Base-by-base conservation (phyloP, 64 coral and sea anemone genomes). In the Pocillopora damicornis region DNA sequence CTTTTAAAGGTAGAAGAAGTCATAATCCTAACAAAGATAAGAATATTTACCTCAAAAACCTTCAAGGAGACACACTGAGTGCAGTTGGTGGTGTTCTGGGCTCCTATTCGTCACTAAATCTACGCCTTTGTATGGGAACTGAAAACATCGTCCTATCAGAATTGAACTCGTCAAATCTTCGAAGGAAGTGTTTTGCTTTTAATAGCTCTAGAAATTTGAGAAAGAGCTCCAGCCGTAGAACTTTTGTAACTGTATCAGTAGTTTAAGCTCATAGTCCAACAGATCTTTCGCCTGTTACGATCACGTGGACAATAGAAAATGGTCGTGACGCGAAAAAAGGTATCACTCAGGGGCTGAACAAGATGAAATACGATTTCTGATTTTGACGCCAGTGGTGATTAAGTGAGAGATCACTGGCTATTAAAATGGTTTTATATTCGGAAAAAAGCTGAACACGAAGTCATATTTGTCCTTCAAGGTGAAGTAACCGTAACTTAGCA, bases 81-180 rank as follows among this genome's bases (percentile, higher is more conserved):
- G 56, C 75, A 77, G 13, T 77, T 9, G 20, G 14, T 14, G 75
- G 38, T 18, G 18, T 77, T 16, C 37, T 76, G 5, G 37, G 75
- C 15, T 76, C 75, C 15, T 77, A 77, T 42, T 77, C 38, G 0
- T 77, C 75, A 42, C 75, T 77, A 42, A 77, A 77, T 77, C 37
- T 77, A 15, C 38, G 75, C 22, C 18, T 77, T 56, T 58, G 75
- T 42, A 77, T 77, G 42, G 75, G 75, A 15, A 77, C 75, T 1
- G 37, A 77, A 22, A 77, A 77, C 56, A 51, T 58, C 13, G 75
- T 58, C 38, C 20, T 42, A 17, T 77, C 38, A 20, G 75, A 18
- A 20, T 42, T 77, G 22, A 77, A 77, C 56, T 77, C 37, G 3
- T 77, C 75, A 20, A 77, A 17, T 38, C 38, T 57, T 16, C 42